Evolutionary conservation across 2,797 vertebrate genomes (phyloP).

Genomic region (Pipistrellus nathusii): DNA sequence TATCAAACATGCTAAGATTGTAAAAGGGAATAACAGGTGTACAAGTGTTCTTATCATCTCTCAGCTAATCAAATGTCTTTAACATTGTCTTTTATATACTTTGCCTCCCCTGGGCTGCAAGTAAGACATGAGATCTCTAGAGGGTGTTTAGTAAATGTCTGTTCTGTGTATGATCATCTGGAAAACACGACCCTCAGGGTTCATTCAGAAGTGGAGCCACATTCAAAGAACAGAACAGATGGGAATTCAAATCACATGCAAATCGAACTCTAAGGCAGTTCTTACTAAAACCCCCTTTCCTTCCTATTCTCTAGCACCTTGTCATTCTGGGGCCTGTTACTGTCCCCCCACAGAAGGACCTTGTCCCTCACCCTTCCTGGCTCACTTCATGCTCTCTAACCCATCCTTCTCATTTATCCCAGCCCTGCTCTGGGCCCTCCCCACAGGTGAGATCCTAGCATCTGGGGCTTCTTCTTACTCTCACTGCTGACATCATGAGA

Average conservation of each 20-base stretch:
- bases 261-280: not conserved
- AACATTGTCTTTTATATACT: not conserved
- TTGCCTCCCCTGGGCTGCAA: not conserved
- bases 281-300: not conserved
- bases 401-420: too few relatives aligned
- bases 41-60: not conserved
- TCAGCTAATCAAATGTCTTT: not conserved
- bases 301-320: not conserved
- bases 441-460: not conserved
- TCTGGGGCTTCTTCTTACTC: not conserved
- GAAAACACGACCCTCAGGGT: not conserved
- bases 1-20: not conserved
- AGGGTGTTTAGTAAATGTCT: not conserved
- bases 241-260: not conserved
- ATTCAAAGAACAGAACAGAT: not conserved
- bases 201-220: not conserved
- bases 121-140: not conserved
- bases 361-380: too few relatives aligned
- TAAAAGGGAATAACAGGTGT: not conserved
- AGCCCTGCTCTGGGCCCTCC: not conserved
- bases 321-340: not conserved
- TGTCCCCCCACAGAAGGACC: not conserved
- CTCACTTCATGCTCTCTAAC: not conserved
- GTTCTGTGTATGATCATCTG: not conserved
- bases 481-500: not conserved